Evolutionary conservation across 1,140 invertebrate genomes (phyloP), one percentile per base, ranked within the genome.

Genomic region (Argopecten irradians): DNA sequence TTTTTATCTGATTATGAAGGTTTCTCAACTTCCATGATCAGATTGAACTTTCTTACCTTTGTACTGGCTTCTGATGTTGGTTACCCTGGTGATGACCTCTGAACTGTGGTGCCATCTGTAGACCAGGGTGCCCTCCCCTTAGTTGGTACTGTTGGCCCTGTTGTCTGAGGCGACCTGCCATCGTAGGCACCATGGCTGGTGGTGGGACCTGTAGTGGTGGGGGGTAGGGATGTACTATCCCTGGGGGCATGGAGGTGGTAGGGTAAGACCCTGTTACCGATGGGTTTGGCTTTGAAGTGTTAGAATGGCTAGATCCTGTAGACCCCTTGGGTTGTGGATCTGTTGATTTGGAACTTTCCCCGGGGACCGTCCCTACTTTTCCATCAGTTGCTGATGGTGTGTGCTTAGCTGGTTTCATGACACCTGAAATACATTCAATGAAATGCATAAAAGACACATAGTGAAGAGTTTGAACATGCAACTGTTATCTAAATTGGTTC

Each of bases 61-160:
- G 89, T 43, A 34, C 43, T 71, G 87, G 88, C 32, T 84, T 86
- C 83, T 90, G 90, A 3, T 84, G 71, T 84, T 89, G 88, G 19
- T 85, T 82, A 33, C 41, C 87, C 82, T 89, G 86, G n/a, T 87
- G 83, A 35, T 90, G 88, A 33, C 55, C 34, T 85, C 87, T 34
- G 43, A 86, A 34, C 41, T 83, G 82, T 71, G 86, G 34, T 32
- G 86, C 41, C 39, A 35, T 36, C 32, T 87, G 84, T 84, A 43
- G 43, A 43, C 71, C 87, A 39, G 89, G 87, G 39, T 84, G 89
- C 8, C 82, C n/a, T 34, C 35, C 35, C 41, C 84, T 71, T 46
- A 8, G 16, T 33, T 84, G 32, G 46, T 88, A 39, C 33, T 88
- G 89, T 55, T 36, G 41, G 28, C 82, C 85, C 84, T 88, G 86